Evolutionary conservation across 2,888 invertebrate species (phyloP), one percentile per base, ranked within the genome.

Genomic region (Leptodirus hochenwartii): DNA sequence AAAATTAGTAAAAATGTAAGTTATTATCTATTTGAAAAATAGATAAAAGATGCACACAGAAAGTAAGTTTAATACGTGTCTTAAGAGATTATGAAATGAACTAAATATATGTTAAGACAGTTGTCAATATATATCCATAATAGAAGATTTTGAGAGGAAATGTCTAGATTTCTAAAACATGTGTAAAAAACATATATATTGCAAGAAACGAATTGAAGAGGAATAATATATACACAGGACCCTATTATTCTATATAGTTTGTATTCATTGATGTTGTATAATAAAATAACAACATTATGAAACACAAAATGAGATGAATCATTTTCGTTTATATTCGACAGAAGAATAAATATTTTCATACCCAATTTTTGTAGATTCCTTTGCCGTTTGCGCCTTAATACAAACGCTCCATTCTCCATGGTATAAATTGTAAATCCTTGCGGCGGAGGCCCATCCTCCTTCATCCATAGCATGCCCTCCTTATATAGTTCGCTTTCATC

Each of bases 381-480:
- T 49, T 85, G 85, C 27, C 88, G 64, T 52, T 87, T 88, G 35
- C 84, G 67, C 33, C 82, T 61, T 34, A 85, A 55, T 24, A 85
- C 73, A 9, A 74, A 71, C n/a, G 77, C 64, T 0, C 85, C 85
- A 11, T 71, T 74, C 41, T 87, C 85, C 34, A 77, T 78, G 0
- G 77, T 77, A 45, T 72, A 74, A 25, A 79, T 62, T 10, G 78
- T 77, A 46, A 80, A 82, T 6, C 82, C 82, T 44, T 81, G 81
- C 0, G 85, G 85, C 1, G 81, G 74, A 0, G 79, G 74, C 0
- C 84, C 84, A 41, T 79, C 76, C 33, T 69, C 71, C 17, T 69
- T 64, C 37, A 70, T 69, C 76, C 84, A 80, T 3, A 77, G 62
- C 64, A 81, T 82, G 2, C 85, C 85, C 47, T 85, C 85, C 48